Evolutionary conservation across 2,113 vertebrate species (phyloP).

Genomic region (Misgurnus anguillicaudatus): DNA sequence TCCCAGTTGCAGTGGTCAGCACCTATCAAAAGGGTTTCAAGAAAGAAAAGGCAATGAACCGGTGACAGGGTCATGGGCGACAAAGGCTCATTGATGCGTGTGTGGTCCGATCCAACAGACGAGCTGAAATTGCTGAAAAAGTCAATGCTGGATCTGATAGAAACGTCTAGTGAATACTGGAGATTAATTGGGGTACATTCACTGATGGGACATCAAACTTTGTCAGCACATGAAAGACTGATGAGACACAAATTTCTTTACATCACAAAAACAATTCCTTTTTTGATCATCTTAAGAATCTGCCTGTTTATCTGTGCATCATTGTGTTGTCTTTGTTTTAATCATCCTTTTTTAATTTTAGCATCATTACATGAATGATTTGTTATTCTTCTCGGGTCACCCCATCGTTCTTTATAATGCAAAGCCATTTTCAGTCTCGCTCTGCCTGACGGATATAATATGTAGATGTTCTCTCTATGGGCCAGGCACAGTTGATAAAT

Average conservation of each 20-base stretch:
- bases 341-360: constrained; percentile 1
- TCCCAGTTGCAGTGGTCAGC: too few relatives aligned
- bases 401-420: constrained; percentile 12
- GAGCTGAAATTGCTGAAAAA: too few relatives aligned
- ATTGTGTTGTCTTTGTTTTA: neutral
- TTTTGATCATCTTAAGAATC: constrained; percentile 18
- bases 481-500: constrained; percentile 9
- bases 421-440: constrained; percentile 6
- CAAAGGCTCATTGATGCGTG: too few relatives aligned
- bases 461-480: neutral
- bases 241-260: constrained; percentile 5
- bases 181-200: constrained; percentile 30
- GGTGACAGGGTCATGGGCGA: too few relatives aligned
- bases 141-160: too few relatives aligned
- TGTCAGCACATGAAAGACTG: neutral
- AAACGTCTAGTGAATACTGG: neutral
- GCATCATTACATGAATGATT: constrained; percentile 28
- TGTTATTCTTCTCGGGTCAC: constrained; percentile 10
- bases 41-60: too few relatives aligned
- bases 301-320: neutral
- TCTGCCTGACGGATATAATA: constrained; percentile 42
- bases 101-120: too few relatives aligned
- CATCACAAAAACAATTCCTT: constrained; percentile 6
- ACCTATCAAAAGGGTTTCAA: too few relatives aligned
- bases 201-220: constrained; percentile 18